Base-by-base conservation (phyloP, 2,888 invertebrate genomes). In the Pristionchus japonicus region DNA sequence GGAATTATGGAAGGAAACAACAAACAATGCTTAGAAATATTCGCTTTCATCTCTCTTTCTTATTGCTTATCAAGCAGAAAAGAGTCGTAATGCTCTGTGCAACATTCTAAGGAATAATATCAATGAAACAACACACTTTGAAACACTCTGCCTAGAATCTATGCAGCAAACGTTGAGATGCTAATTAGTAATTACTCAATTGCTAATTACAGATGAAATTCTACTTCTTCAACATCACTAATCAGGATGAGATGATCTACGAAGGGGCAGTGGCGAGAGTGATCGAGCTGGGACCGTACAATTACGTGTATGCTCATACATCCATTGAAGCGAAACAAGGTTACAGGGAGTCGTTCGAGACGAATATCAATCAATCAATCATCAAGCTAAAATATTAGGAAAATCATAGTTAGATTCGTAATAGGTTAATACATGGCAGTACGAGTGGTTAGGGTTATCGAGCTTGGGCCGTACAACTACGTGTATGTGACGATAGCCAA, bases 171-270 rank as follows among this genome's bases (percentile, higher is more conserved):
- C 17, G 6, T 27, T 61, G 6, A 61, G n/a, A 27, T 11, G 27
- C 11, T 27, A 3, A 27, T 64, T 64, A 27, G 15, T 64, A 15
- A 64, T 27, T 31, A 64, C 27, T 31, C 31, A 13, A 31, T 37
- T 34, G n/a, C n/a, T n/a, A n/a, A n/a, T 23, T 64, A 27, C 85
- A 85, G 85, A 85, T 85, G 85, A 80, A 89, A 61, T 93, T 93
- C 87, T 91, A 90, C 88, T 90, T 93, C 80, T 93, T 91, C 89
- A 92, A 93, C 85, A 83, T 93, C 13, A 91, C 92, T 15, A 93
- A 93, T 88, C 89, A 91, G 7, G 92, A 92, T 40, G 92, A 92
- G 61, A 89, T 93, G 6, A 43, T 67, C 13, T 92, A 83, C 82
- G 90, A 84, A 31, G 92, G 89, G 2, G 90, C 64, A 17, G 83